Base-by-base conservation (phyloP, 2,888 invertebrate genomes). In the Hydropsyche betteni region DNA sequence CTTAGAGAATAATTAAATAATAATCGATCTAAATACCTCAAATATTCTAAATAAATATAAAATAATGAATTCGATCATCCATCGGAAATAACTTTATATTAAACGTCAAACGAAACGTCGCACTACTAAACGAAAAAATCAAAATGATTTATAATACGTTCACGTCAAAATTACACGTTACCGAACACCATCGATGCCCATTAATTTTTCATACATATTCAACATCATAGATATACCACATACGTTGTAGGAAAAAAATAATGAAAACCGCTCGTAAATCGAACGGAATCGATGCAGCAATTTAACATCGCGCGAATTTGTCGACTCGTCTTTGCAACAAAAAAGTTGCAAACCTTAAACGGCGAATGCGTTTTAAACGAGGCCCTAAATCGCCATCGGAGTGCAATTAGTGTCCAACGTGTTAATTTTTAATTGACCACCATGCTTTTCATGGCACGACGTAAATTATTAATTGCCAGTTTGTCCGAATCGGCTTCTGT, bases 401-500 rank as follows among this genome's bases (percentile, higher is more conserved):
- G 10, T 10, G 36, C 24, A 44, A 44, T 36, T 36, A 64, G 12
- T 36, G 34, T 12, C 64, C 1, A 36, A 64, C 34, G 36, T 36
- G 64, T 64, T 64, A 64, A 64, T 64, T 64, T 64, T 64, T 64
- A 64, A 64, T 64, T 34, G 64, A 12, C 36, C 64, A 16, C 61
- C 61, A 24, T 24, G 24, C 24, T 24, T 24, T 24, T 24, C 24
- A 24, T 24, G 24, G 44, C 10, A 10, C 6, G 44, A 8, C 10
- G 44, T 44, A 10, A 44, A 8, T 44, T 2, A 44, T 10, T 44
- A 44, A 44, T 44, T 44, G 44, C 7, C 44, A 6, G 44, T 44
- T 44, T 44, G 24, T 24, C 24, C 24, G 24, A 24, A 44, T 44
- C 44, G 44, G 44, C 44, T 44, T 44, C 44, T 44, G 44, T 44